These are phyloP conservation scores for Colius striatus DNA, from an alignment of 2,113 vertebrate species.

Conservation along the genomic window DNA sequence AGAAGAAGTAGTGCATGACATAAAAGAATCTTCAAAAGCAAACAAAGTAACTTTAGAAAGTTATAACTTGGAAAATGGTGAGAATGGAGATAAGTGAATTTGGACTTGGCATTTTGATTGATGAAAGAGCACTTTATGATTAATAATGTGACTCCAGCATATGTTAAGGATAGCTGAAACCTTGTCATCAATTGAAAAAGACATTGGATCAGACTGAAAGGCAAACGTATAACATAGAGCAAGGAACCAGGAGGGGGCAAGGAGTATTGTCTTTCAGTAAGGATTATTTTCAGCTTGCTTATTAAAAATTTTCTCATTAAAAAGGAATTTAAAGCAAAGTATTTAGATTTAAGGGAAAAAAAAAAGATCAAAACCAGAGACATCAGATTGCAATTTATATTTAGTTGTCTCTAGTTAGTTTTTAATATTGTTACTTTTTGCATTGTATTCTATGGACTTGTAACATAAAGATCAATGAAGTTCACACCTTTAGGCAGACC, in stretches of 20 bases:
- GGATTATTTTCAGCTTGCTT: neutral
- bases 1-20: slow-evolving; percentile 72
- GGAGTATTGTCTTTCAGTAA: neutral
- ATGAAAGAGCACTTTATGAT: neutral
- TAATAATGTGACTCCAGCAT: neutral
- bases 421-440: neutral
- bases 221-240: neutral
- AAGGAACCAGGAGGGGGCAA: neutral
- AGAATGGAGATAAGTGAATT: slow-evolving; percentile 9
- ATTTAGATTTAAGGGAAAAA: neutral
- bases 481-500: neutral
- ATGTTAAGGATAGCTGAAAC: neutral
- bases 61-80: slow-evolving; percentile 50
- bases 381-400: neutral
- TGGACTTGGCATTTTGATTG: neutral
- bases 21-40: slow-evolving; percentile 60
- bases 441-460: neutral
- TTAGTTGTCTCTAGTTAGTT: neutral
- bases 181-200: neutral
- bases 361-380: neutral
- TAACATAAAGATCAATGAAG: neutral
- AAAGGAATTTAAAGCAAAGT: neutral
- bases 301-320: neutral
- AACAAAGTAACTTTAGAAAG: slow-evolving; percentile 43
- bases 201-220: neutral